Base-by-base conservation (phyloP, 2,888 invertebrate genomes). In the Frankliniella intonsa region DNA sequence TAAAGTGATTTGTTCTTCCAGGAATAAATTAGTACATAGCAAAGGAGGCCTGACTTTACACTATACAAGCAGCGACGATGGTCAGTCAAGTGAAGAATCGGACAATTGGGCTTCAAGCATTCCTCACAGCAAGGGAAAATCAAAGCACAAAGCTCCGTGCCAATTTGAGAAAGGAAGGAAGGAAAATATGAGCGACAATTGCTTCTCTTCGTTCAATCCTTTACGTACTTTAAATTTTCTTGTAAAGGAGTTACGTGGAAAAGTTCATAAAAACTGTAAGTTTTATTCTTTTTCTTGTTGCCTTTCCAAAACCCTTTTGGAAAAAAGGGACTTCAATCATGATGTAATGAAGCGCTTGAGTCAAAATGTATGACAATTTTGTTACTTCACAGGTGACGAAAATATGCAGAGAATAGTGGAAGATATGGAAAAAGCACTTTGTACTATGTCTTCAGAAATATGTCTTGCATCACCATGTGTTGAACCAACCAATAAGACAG, bases 191-290 rank as follows among this genome's bases (percentile, higher is more conserved):
- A 76, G 9, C 0, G 69, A 76, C 12, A 22, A 25, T 9, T 22
- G 22, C 69, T 82, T 80, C 55, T 27, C 82, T 49, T 50, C 65
- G 1, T 82, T 82, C 80, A 82, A 82, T 51, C 82, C 82, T 38
- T 55, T 80, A 3, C 80, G 82, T 1, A 82, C 82, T 11, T 27
- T 82, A 14, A 79, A 82, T 22, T 82, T 82, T 51, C 51, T 82
- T 51, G 62, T 82, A 10, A 82, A 82, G 22, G 82, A 82, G 55
- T 25, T 82, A 9, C 80, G 80, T 51, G 82, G 82, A 11, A 79
- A 80, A n/a, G 22, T 80, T 19, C 80, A 82, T 25, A 80, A 82
- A 51, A 17, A 82, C n/a, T 55, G 82, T 82, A 82, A 65, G 81
- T 76, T 25, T 25, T 11, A 76, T 25, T 22, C 22, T 25, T n/a